Evolutionary conservation across 2,888 invertebrate genomes (phyloP).

Genomic region (Papilio elwesi): DNA sequence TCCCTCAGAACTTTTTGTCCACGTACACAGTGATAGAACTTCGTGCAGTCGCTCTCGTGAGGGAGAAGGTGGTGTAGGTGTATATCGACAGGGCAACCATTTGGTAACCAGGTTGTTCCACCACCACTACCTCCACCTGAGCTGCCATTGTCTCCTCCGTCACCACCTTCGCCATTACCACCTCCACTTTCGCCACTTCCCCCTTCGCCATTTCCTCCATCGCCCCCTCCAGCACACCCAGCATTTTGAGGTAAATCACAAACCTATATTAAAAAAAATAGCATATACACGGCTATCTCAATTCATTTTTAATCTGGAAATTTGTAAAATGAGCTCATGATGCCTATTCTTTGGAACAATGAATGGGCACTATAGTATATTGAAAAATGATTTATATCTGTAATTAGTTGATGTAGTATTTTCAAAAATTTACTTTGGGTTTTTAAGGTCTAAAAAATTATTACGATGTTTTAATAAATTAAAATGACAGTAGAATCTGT

Average conservation of each 20-base stretch:
- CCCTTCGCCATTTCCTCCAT: slow-evolving; percentile 26
- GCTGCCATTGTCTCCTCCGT: slow-evolving; percentile 6
- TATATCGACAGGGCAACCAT: slow-evolving; percentile 58
- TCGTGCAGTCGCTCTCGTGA: slow-evolving; percentile 56
- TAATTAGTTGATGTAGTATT: no score
- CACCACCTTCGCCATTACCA: slow-evolving; percentile 2
- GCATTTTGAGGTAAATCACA: slow-evolving; percentile 34
- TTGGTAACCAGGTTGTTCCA: slow-evolving; percentile 46
- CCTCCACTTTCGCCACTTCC: slow-evolving; percentile 23
- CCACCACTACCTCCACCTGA: slow-evolving; percentile 5
- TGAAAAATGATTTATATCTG: no score
- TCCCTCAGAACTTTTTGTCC: slow-evolving; percentile 52
- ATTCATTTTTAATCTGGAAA: no score
- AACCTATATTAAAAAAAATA: slow-evolving; percentile 20
- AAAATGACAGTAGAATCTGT: no score
- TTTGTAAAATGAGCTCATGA: no score
- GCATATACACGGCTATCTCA: neutral
- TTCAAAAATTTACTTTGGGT: no score
- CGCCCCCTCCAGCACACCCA: slow-evolving; percentile 16
- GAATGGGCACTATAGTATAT: no score
- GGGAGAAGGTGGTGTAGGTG: slow-evolving; percentile 55
- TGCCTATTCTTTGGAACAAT: no score
- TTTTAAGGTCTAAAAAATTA: no score
- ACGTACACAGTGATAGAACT: slow-evolving; percentile 60
- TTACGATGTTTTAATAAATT: no score